phyloP scores from a whole-genome alignment of 1,140 invertebrate species.

The Druon quercuslanigerum region DNA sequence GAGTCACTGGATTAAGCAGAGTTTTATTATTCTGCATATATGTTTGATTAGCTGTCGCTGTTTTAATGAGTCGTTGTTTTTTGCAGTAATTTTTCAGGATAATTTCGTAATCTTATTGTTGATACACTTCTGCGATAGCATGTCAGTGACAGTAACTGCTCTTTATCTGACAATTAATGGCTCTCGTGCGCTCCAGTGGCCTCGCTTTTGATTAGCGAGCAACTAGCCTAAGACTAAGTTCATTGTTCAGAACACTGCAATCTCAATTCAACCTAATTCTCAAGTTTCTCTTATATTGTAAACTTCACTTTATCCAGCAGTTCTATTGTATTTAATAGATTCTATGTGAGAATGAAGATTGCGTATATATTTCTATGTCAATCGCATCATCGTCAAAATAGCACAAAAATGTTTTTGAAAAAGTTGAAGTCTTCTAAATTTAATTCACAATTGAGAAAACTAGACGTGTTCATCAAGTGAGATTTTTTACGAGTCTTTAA shows the following conservation, averaged over 20 bases:
- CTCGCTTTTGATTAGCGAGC: constrained; percentile 8
- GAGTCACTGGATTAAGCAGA: neutral
- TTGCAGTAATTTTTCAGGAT: neutral
- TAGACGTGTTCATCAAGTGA: constrained; percentile 23
- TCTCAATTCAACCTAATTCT: neutral
- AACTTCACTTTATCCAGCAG: no score
- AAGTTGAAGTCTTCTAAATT: neutral
- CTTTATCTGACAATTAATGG: constrained; percentile 26
- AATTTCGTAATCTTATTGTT: neutral
- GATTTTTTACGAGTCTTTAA: neutral
- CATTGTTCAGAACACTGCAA: neutral
- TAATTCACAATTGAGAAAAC: constrained; percentile 4
- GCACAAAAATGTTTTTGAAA: no score
- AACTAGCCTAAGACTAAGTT: neutral
- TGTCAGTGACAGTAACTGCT: constrained; percentile 4
- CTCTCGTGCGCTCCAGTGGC: constrained; percentile 9
- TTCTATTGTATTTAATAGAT: no score
- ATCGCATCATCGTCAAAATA: no score
- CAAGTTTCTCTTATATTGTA: no score
- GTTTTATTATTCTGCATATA: neutral
- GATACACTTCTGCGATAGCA: neutral
- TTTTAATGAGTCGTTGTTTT: neutral
- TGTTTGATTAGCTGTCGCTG: no score
- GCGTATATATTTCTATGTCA: no score
- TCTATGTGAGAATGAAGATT: no score